Conservation (phyloP, 2,797 vertebrate genomes). For the Balearica regulorum region DNA sequence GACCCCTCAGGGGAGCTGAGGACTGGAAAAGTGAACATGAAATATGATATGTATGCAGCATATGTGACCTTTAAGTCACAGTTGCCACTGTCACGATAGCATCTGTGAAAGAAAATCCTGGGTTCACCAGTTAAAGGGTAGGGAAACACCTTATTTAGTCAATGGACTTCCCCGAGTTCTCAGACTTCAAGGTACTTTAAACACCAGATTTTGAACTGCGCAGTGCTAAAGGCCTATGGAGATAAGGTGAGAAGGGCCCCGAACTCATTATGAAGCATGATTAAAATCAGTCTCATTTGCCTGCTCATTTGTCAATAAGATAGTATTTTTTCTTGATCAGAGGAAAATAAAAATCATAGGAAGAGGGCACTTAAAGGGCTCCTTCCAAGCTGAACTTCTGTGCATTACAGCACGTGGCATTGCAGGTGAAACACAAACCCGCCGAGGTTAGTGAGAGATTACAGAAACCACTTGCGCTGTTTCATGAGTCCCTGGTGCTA, state of each 20-base stretch:
- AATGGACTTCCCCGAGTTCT: not conserved
- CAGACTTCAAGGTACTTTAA: not conserved
- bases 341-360: not conserved
- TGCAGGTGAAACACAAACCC: not conserved
- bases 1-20: not conserved
- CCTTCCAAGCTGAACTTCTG: not conserved
- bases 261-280: not conserved
- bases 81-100: not conserved
- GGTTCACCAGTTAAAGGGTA: not conserved
- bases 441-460: not conserved
- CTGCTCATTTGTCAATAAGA: not conserved
- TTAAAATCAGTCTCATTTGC: not conserved
- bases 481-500: not conserved
- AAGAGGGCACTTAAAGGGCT: not conserved
- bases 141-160: not conserved
- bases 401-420: not conserved
- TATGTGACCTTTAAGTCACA: not conserved
- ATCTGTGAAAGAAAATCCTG: not conserved
- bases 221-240: not conserved
- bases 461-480: not conserved
- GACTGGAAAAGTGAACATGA: not conserved
- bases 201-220: not conserved
- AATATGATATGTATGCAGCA: not conserved
- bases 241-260: not conserved
- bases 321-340: not conserved